Base-by-base conservation (phyloP, 2,113 vertebrate species). In the Cyprinodon brontotheroides region DNA sequence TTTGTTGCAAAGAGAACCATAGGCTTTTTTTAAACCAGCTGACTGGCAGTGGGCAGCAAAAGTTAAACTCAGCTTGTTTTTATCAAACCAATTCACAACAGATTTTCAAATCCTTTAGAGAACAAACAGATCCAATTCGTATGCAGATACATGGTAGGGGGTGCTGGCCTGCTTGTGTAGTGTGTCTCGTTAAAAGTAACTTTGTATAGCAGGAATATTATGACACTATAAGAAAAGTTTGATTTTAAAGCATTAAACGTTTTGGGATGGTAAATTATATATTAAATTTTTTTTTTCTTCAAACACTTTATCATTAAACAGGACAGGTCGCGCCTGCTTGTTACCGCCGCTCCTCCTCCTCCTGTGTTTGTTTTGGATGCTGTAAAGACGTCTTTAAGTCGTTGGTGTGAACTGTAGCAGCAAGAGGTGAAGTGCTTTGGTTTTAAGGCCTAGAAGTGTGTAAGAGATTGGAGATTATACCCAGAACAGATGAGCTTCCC, bases 311-410 rank as follows among this genome's bases (percentile, higher is more conserved):
- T 70, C 70, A 75, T 81, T 83, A 57, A 89, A 75, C 89, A 61
- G 87, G 72, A 82, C 82, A 79, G 81, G 72, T 87, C 80, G n/a
- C 81, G 76, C 83, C 79, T 82, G 75, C 68, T 57, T 83, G 87
- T 78, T 86, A 82, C 43, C 45, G 75, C 68, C 14, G 75, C 77
- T 85, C 74, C 50, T 83, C 20, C 74, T 67, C 79, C 83, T 83
- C 80, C 82, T 75, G 79, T 87, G 84, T 91, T 89, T 90, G 79
- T 84, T 61, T 61, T 82, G 45, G 77, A 78, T 0, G 71, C 76
- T 20, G 87, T 91, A 89, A 91, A 93, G 92, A 79, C 11, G 81
- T 86, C 82, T 86, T 91, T 78, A 80, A 75, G 65, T 74, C 80
- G 64, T 70, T 36, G 38, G 84, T 78, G 89, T 91, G 89, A 93